Conservation (phyloP, 2,888 invertebrate species). For the Allolobophora icterica region DNA sequence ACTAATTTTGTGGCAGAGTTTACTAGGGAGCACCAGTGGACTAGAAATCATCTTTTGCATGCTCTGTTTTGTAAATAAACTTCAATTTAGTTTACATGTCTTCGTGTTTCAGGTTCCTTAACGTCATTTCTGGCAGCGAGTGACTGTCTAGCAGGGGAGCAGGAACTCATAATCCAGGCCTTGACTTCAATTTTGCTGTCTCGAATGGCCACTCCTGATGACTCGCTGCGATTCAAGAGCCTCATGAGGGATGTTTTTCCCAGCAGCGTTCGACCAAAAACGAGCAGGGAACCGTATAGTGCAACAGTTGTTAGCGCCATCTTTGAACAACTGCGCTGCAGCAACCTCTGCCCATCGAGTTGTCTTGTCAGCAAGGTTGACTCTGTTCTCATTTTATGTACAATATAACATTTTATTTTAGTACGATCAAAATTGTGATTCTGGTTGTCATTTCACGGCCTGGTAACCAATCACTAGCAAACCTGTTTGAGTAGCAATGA, state of each 20-base stretch:
- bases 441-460: too few species aligned
- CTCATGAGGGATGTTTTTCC: slow-evolving; percentile 60
- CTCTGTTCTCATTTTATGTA: too few species aligned
- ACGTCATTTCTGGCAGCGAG: slow-evolving; percentile 20
- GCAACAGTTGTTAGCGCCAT: slow-evolving; percentile 55
- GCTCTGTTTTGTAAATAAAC: too few species aligned
- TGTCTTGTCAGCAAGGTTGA: slow-evolving; percentile 57
- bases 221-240: slow-evolving; percentile 47
- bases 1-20: too few species aligned
- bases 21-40: too few species aligned
- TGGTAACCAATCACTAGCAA: too few species aligned
- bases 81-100: background rate
- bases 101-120: background rate
- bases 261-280: slow-evolving; percentile 48
- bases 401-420: too few species aligned
- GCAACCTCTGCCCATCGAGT: slow-evolving; percentile 53
- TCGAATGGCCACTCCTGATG: slow-evolving; percentile 53
- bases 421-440: too few species aligned
- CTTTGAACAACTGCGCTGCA: slow-evolving; percentile 58
- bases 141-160: slow-evolving; percentile 49
- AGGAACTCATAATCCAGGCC: slow-evolving; percentile 56
- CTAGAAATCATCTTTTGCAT: background rate
- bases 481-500: too few species aligned
- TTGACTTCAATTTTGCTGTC: slow-evolving; percentile 53
- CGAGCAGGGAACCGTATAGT: slow-evolving; percentile 46